Percentiles rank a stretch among this genome's conserved stretches.
phyloP scores from a whole-genome alignment of 2,888 invertebrate genomes.

The Morpho achilles region DNA sequence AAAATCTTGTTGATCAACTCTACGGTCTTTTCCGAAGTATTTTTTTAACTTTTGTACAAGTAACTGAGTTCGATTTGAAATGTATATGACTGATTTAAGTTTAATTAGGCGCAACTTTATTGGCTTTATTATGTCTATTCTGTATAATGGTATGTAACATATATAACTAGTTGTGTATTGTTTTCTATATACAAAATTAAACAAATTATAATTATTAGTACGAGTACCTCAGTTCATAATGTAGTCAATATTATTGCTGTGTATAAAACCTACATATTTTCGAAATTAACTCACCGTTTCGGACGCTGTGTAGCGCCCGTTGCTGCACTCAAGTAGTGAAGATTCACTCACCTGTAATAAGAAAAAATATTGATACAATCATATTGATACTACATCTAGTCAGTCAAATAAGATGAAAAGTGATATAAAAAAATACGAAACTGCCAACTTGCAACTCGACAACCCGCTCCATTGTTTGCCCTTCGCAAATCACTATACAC shows the following conservation, averaged over 20 bases:
- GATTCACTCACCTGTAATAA: constrained; percentile 76
- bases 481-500: no score
- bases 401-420: no score
- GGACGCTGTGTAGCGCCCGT: constrained; percentile 77
- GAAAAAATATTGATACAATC: constrained; percentile 24
- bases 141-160: no score
- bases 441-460: no score
- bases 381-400: no score
- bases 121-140: no score
- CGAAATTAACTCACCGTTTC: constrained; percentile 66
- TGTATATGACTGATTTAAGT: constrained; percentile 5
- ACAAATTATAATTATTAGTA: no score
- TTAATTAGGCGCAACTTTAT: neutral
- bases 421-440: no score
- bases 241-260: neutral
- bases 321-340: constrained; percentile 79
- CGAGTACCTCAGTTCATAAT: no score
- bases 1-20: constrained; percentile 66
- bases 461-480: no score
- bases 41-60: constrained; percentile 22
- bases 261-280: constrained; percentile 24
- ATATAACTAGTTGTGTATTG: no score
- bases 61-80: constrained; percentile 17
- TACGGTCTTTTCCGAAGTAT: constrained; percentile 42
- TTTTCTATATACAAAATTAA: no score